phyloP scores from a whole-genome alignment of 2,113 vertebrate species.

The Scophthalmus maximus region DNA sequence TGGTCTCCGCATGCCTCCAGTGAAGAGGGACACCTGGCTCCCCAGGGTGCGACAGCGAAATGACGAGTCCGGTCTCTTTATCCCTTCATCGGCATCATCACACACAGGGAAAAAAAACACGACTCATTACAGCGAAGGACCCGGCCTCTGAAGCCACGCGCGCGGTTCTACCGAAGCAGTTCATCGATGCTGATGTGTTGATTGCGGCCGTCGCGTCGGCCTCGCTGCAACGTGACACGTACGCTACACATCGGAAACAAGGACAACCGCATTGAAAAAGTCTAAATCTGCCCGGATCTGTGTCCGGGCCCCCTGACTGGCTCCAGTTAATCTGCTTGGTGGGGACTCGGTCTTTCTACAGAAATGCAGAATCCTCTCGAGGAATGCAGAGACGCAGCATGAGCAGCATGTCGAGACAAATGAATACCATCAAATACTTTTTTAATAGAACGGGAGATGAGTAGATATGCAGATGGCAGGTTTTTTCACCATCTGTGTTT shows the following conservation, averaged over 20 bases:
- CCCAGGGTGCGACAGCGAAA: slow-evolving; percentile 55
- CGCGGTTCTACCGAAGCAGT: not conserved
- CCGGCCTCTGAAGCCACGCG: slow-evolving; percentile 1
- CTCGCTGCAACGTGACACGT: slow-evolving; percentile 37
- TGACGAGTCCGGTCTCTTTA: slow-evolving; percentile 65
- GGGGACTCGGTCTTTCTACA: slow-evolving; percentile 59
- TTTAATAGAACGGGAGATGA: slow-evolving; percentile 52
- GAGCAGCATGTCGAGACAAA: too few species aligned
- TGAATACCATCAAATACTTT: too few species aligned
- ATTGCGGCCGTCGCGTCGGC: slow-evolving; percentile 47
- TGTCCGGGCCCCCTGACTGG: slow-evolving; percentile 53
- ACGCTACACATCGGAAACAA: slow-evolving; percentile 48
- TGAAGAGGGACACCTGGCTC: slow-evolving; percentile 77
- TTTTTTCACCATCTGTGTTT: slow-evolving; percentile 27
- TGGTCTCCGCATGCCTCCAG: slow-evolving; percentile 65
- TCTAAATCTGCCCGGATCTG: slow-evolving; percentile 75
- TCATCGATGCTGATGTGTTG: not conserved
- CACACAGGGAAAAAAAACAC: slow-evolving; percentile 3
- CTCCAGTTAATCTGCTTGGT: slow-evolving; percentile 72
- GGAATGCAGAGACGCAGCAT: slow-evolving; percentile 41
- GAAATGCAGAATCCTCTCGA: too few species aligned
- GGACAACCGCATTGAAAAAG: slow-evolving; percentile 58
- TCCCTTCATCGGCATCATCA: slow-evolving; percentile 58
- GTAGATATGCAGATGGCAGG: slow-evolving; percentile 18
- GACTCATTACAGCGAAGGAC: slow-evolving; percentile 21